Evolutionary conservation across 2,113 vertebrate genomes (phyloP), one percentile per base, ranked within the genome.

Genomic region (Forbesichthys agassizii): DNA sequence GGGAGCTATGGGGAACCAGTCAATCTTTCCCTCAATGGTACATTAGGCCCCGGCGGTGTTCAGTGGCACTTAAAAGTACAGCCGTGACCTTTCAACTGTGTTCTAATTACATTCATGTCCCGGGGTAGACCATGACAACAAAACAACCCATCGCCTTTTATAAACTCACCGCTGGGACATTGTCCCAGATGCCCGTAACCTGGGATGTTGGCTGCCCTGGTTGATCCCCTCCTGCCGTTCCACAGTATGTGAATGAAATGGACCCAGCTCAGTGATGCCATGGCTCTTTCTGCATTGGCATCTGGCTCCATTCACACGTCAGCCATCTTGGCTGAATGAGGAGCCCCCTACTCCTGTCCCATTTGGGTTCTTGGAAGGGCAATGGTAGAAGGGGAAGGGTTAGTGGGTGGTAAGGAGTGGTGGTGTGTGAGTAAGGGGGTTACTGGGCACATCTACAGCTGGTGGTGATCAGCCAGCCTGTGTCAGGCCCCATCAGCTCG

Each of bases 51-150:
- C 86, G 36, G 78, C 79, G 75, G 84, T 61, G 74, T 88, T 81
- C 74, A 61, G 66, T 80, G 81, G 66, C 76, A 74, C 87, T 86
- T 83, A 54, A 73, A 82, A 85, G 79, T 76, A 64, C 74, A 80
- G 83, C 48, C 67, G 63, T 87, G 86, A 90, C 89, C 88, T 91
- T 90, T 91, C 86, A 85, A 84, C 88, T 88, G 88, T 79, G 83
- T 68, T 91, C 90, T 91, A 91, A 91, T 91, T 91, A 87, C 88
- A 90, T 91, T 87, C 81, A 84, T 91, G 88, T 91, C 88, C 82
- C 66, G 84, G 88, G 83, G 80, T 83, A 73, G 78, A 77, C 86
- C 69, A 75, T 73, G 56, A 88, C 83, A 82, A 84, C 86, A 88
- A 88, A 89, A 88, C 83, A 84, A 79, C 74, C 80, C 80, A 56